Percentiles rank a stretch among this genome's conserved stretches.
These are phyloP conservation scores for Numenius phaeopus DNA, from an alignment of 2,797 vertebrate genomes.

Conservation along the genomic window DNA sequence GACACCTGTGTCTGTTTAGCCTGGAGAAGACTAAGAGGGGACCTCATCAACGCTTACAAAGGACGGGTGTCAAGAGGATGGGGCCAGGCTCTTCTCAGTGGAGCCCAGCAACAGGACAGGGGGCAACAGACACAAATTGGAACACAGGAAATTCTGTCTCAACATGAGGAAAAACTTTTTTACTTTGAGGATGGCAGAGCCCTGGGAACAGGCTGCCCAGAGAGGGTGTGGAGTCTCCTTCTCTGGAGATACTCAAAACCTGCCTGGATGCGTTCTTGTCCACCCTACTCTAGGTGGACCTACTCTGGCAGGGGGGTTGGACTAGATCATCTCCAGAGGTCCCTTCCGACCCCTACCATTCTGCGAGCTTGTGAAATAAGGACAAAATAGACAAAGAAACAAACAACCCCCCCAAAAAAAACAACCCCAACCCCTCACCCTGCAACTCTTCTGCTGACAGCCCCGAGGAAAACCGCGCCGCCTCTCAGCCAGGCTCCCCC, in stretches of 20 bases:
- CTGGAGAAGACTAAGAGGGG: background rate
- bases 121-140: background rate
- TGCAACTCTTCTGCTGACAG: conserved; percentile 44
- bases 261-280: background rate
- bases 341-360: background rate
- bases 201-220: background rate
- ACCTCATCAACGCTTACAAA: background rate
- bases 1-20: background rate
- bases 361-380: background rate
- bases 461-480: conserved; percentile 73
- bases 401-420: background rate
- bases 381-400: background rate
- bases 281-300: background rate
- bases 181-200: background rate
- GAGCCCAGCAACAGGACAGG: background rate
- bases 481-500: conserved; percentile 73
- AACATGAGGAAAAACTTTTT: background rate
- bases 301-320: background rate
- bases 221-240: background rate
- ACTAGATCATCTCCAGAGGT: background rate
- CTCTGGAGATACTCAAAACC: background rate
- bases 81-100: background rate
- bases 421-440: background rate
- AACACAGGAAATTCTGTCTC: background rate
- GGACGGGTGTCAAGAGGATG: background rate